Evolutionary conservation across 2,888 invertebrate species (phyloP), one percentile per base, ranked within the genome.

Genomic region (Diloba caeruleocephala): DNA sequence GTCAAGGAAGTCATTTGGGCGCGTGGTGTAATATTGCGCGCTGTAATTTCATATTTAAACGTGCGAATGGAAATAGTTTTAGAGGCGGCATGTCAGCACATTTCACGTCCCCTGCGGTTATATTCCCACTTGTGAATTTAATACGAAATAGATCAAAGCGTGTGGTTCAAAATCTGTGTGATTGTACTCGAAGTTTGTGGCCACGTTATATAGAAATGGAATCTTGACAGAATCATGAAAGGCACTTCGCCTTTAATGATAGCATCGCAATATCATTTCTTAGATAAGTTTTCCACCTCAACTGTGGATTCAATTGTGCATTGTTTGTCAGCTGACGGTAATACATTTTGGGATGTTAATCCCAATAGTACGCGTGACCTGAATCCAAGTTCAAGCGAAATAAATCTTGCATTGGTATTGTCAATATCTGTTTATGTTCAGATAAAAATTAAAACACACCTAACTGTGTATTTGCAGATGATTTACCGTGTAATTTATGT

Each of bases 1-100:
- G 73, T 72, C 59, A 59, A 72, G 79, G 79, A 79, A 82, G 73
- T 71, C 70, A 76, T 79, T 75, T 69, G 69, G 77, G 72, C 65
- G 72, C 67, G 61, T 69, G 74, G 72, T 69, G 74, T 67, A 67
- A 76, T 68, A 71, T 73, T 60, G 58, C 67, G 58, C 64, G 60
- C 54, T 70, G 72, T 74, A 76, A 74, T 78, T 68, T 68, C 61
- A 59, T 68, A 61, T 70, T 67, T 55, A 46, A 60, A 59, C 54
- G 69, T 58, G 48, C 48, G 53, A 71, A 71, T 69, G 44, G 52
- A 71, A 76, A 71, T 71, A 71, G 54, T 58, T 65, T 54, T 45
- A 55, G 44, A 64, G 65, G 60, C 50, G 42, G 28, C 42, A 48
- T 41, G 42, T 52, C 44, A 19, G 31, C 63, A 43, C 55, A 63